Percentiles rank a stretch among this genome's conserved stretches.
Conservation (phyloP, 1,140 invertebrate genomes). For the Trissolcus basalis region DNA sequence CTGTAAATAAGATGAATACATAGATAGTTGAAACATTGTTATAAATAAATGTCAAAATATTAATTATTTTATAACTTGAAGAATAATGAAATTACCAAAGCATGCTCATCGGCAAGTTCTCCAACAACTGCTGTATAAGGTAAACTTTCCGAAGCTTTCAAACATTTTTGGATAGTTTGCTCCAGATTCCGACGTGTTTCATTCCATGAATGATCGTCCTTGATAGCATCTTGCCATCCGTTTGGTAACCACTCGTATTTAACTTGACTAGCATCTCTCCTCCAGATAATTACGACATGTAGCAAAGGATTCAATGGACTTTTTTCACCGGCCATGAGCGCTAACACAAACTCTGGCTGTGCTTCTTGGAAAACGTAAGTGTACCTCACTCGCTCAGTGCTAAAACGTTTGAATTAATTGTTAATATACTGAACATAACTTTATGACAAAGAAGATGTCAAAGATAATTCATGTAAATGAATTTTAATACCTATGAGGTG, state of each 20-base stretch:
- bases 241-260: constrained; percentile 90
- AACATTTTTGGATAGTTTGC: constrained; percentile 82
- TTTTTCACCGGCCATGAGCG: constrained; percentile 81
- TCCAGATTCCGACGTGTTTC: constrained; percentile 84
- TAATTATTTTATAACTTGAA: too few species aligned
- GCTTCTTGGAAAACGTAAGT: constrained; percentile 91
- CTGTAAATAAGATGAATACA: constrained; percentile 72
- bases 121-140: constrained; percentile 81
- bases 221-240: constrained; percentile 68
- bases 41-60: too few species aligned
- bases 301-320: constrained; percentile 80
- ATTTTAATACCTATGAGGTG: constrained; percentile 73
- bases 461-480: constrained; percentile 6
- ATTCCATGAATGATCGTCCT: constrained; percentile 80
- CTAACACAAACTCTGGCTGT: constrained; percentile 87
- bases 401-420: constrained; percentile 61
- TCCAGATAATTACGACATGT: constrained; percentile 92
- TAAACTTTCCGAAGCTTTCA: constrained; percentile 83
- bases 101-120: constrained; percentile 76
- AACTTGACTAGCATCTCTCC: constrained; percentile 87
- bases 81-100: constrained; percentile 64
- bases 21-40: too few species aligned
- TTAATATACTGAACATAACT: too few species aligned
- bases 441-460: too few species aligned
- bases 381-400: constrained; percentile 85